phyloP scores from a whole-genome alignment of 2,888 invertebrate species.

The Cheilosia vernalis region DNA sequence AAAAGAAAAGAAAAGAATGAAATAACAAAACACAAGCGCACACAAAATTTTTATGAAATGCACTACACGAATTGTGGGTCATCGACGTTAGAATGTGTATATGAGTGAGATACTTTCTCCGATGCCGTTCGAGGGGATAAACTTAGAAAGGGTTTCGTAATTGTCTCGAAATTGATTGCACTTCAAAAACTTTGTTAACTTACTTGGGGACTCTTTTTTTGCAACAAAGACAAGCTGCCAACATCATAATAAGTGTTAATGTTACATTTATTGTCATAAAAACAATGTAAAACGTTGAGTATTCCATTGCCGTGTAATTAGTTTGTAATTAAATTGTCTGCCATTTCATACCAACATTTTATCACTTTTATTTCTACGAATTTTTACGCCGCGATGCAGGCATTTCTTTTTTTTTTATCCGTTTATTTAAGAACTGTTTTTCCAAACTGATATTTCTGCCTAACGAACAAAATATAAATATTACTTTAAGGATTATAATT shows the following conservation, averaged over 20 bases:
- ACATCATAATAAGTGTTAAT: conserved; percentile 84
- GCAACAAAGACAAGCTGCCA: conserved; percentile 90
- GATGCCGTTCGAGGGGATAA: conserved; percentile 26
- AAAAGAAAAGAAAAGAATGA: conserved; percentile 39
- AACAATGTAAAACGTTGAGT: conserved; percentile 77
- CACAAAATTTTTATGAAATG: conserved; percentile 18
- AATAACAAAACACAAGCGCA: conserved; percentile 14
- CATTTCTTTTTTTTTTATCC: conserved; percentile 6
- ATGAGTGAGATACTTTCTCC: conserved; percentile 61
- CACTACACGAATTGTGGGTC: conserved; percentile 61
- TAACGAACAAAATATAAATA: conserved; percentile 48
- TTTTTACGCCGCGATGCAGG: conserved; percentile 8
- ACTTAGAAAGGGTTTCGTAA: conserved; percentile 59
- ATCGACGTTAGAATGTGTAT: conserved; percentile 60
- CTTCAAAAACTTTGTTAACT: conserved; percentile 78
- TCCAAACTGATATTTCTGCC: background rate
- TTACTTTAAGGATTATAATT: conserved; percentile 33
- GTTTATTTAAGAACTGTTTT: conserved; percentile 2
- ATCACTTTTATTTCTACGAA: conserved; percentile 20
- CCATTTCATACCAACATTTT: conserved; percentile 52
- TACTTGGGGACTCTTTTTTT: conserved; percentile 90
- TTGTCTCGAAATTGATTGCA: background rate
- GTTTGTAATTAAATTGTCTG: conserved; percentile 69
- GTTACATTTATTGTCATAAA: conserved; percentile 82
- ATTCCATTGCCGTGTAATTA: conserved; percentile 76